A percentile compares a stretch with the other conserved stretches of the same genome.
Evolutionary conservation across 2,797 vertebrate species (phyloP).

Genomic region (Pseudochirops corinnae): DNA sequence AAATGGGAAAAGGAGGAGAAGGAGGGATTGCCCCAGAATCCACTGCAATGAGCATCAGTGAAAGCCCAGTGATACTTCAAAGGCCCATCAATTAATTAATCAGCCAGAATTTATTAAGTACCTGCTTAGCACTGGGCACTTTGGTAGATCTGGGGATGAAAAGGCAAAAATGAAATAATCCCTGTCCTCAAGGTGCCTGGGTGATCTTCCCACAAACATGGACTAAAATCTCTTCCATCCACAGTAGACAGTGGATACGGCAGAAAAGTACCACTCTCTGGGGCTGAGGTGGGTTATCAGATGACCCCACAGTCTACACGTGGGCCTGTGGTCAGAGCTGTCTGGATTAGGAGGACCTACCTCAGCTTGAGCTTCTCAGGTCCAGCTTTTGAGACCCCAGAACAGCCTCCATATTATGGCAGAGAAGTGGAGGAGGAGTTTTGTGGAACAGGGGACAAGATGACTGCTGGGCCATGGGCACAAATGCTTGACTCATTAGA

Average conservation of each 20-base stretch:
- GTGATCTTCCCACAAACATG: not conserved
- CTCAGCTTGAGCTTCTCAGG: not conserved
- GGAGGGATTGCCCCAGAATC: not conserved
- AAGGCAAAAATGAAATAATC: not conserved
- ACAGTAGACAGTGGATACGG: not conserved
- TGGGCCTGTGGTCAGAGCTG: not conserved
- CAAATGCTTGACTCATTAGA: not conserved
- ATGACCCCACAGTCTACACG: not conserved
- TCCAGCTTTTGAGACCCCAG: not conserved
- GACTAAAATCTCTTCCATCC: not conserved
- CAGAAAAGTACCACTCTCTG: not conserved
- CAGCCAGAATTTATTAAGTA: not conserved
- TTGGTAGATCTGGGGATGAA: not conserved
- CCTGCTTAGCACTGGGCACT: not conserved
- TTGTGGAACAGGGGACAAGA: not conserved
- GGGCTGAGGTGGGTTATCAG: not conserved
- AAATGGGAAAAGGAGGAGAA: not conserved
- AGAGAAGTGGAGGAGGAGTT: not conserved
- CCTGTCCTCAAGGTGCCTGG: not conserved
- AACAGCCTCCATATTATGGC: not conserved
- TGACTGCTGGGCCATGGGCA: not conserved
- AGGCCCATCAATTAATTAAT: not conserved
- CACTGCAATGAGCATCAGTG: not conserved
- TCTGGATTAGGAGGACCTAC: not conserved
- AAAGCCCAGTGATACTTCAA: not conserved